Evolutionary conservation across 2,888 invertebrate genomes (phyloP).

Genomic region (Herminia tarsipennalis): DNA sequence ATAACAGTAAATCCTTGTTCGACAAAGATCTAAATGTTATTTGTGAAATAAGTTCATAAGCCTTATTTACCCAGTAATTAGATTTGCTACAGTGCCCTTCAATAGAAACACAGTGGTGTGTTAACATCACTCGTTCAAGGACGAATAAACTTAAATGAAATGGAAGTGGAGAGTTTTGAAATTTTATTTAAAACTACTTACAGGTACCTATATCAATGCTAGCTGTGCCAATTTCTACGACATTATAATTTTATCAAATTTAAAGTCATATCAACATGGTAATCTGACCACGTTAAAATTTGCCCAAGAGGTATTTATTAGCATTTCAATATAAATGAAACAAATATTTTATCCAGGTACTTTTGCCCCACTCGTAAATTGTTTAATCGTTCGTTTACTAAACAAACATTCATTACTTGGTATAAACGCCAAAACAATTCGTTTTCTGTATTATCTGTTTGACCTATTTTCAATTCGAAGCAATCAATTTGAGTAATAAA

Average conservation of each 20-base stretch:
- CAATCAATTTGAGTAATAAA: conserved; percentile 43
- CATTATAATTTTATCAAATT: conserved; percentile 1
- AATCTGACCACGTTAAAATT: conserved; percentile 3
- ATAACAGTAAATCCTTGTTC: no score
- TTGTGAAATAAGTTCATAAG: no score
- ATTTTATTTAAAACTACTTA: no score
- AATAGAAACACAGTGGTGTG: no score
- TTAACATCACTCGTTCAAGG: no score
- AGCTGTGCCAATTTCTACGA: no score
- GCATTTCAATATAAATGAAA: conserved; percentile 23
- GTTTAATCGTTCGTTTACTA: conserved; percentile 40
- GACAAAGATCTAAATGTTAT: no score
- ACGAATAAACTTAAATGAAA: no score
- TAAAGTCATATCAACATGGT: background rate
- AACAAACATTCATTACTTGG: conserved; percentile 43
- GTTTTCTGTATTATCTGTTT: conserved; percentile 49
- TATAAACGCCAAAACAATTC: conserved; percentile 46
- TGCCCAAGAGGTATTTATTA: conserved; percentile 22
- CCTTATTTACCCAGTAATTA: no score
- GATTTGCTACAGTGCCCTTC: no score
- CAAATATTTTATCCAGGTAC: conserved; percentile 30
- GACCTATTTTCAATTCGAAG: conserved; percentile 45
- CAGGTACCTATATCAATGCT: no score
- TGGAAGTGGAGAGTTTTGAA: no score
- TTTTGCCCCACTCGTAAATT: conserved; percentile 38